phyloP scores from a whole-genome alignment of 2,888 invertebrate species.

The Pardosa pseudoannulata region DNA sequence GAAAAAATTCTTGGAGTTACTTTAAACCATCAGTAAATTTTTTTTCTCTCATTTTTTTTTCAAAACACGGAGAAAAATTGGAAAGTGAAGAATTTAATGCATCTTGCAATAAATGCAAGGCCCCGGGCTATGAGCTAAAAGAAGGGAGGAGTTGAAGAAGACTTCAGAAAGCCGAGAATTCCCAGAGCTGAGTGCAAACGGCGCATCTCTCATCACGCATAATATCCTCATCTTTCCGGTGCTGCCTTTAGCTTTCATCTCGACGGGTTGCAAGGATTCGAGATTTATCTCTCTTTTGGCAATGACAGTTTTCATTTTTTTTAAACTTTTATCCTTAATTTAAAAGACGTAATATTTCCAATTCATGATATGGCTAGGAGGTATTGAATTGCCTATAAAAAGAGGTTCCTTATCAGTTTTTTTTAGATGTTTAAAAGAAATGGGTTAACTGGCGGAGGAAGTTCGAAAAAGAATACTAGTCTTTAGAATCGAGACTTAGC shows the following conservation, averaged over 20 bases:
- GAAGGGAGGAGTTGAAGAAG: conserved; percentile 1
- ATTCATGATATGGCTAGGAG: too few species aligned
- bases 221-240: conserved; percentile 12
- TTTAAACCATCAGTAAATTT: not conserved
- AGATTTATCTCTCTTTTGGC: not conserved
- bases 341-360: too few species aligned
- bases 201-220: conserved; percentile 15
- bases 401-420: too few species aligned
- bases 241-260: not conserved
- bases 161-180: not conserved
- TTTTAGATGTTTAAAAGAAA: too few species aligned
- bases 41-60: not conserved
- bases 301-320: too few species aligned
- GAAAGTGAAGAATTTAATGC: not conserved
- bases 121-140: not conserved
- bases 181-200: not conserved
- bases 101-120: not conserved
- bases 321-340: too few species aligned
- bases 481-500: too few species aligned
- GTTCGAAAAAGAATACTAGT: too few species aligned
- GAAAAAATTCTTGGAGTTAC: not conserved
- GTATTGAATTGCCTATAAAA: too few species aligned
- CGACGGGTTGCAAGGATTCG: not conserved
- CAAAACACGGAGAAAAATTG: not conserved
- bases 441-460: too few species aligned